Evolutionary conservation across 2,113 vertebrate genomes (phyloP).

Genomic region (Lophotis ruficrista): DNA sequence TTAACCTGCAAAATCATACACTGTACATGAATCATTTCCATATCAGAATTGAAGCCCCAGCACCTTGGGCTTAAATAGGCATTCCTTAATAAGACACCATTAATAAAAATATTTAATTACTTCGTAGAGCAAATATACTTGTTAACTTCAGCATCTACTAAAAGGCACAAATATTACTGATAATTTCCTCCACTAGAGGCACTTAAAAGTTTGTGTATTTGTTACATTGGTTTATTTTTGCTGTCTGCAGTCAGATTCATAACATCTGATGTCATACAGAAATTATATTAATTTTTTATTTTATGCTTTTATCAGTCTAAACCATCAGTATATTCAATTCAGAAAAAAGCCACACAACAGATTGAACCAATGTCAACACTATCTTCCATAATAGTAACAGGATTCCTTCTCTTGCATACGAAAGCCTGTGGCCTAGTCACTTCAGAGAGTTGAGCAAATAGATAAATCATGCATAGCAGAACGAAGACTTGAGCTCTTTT

Average conservation of each 20-base stretch:
- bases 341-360: neutral
- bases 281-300: neutral
- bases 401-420: neutral
- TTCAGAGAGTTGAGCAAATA: neutral
- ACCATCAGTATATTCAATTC: neutral
- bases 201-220: neutral
- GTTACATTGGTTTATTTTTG: neutral
- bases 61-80: neutral
- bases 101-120: neutral
- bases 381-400: neutral
- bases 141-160: neutral
- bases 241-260: neutral
- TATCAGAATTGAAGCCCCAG: neutral
- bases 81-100: neutral
- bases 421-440: neutral
- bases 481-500: neutral
- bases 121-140: neutral
- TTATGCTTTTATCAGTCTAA: neutral
- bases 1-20: neutral
- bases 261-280: neutral
- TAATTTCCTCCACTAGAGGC: neutral
- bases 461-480: neutral
- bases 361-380: neutral
- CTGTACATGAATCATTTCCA: neutral
- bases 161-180: neutral